A percentile compares a stretch with the other conserved stretches of the same genome.
phyloP scores from a whole-genome alignment of 2,113 vertebrate genomes.

The Tupaia tana region DNA sequence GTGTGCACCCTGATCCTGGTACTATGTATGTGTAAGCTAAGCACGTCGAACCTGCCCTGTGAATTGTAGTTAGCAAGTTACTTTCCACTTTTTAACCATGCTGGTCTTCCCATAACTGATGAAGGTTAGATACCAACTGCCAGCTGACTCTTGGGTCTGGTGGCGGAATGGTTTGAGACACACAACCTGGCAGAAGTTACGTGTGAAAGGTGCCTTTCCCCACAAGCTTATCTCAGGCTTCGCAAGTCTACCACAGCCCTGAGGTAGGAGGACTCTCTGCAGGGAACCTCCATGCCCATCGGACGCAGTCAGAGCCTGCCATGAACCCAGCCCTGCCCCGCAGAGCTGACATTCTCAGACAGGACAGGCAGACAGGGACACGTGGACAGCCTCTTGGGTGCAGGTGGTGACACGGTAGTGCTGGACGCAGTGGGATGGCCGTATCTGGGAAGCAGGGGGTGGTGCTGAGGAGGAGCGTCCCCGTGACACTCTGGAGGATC shows the following conservation, averaged over 20 bases:
- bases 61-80: background rate
- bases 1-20: too few relatives aligned
- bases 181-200: too few relatives aligned
- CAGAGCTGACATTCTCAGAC: rapidly evolving
- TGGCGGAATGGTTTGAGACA: background rate
- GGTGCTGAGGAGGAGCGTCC: background rate
- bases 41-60: background rate
- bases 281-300: background rate
- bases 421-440: rapidly evolving
- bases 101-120: background rate
- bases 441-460: background rate
- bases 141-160: background rate
- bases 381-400: background rate
- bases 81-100: background rate
- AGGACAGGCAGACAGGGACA: rapidly evolving
- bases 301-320: rapidly evolving
- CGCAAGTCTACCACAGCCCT: background rate
- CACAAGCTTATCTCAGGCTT: background rate
- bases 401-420: too few relatives aligned
- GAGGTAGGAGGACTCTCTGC: background rate
- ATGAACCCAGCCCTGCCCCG: rapidly evolving
- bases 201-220: too few relatives aligned
- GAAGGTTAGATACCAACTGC: rapidly evolving
- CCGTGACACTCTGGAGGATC: background rate
- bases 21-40: rapidly evolving